Evolutionary conservation across 2,888 invertebrate species (phyloP).

Genomic region (Erebia aethiops): DNA sequence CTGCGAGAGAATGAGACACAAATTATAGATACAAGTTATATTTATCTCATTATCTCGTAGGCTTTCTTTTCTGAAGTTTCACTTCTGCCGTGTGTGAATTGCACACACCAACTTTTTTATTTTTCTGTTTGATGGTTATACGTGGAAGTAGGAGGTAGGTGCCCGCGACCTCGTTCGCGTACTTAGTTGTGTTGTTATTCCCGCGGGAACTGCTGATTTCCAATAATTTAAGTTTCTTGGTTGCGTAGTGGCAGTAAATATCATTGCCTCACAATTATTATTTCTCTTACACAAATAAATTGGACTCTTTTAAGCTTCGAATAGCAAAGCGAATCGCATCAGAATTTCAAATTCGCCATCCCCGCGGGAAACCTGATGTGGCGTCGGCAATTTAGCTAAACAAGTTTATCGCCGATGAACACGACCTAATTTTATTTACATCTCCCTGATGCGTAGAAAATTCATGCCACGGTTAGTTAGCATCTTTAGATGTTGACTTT

Average conservation of each 20-base stretch:
- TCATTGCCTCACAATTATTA: not conserved
- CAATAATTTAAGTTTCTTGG: no score
- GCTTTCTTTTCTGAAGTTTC: no score
- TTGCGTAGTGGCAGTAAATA: not conserved
- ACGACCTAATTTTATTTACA: conserved; percentile 41
- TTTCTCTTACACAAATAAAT: not conserved
- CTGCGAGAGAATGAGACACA: no score
- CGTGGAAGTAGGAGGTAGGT: no score
- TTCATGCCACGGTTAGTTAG: not conserved
- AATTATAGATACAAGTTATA: no score
- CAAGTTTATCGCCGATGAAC: conserved; percentile 43
- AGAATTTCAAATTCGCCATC: conserved; percentile 60
- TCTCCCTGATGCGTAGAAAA: not conserved
- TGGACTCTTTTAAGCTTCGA: conserved; percentile 24
- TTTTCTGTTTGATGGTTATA: no score
- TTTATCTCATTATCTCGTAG: no score
- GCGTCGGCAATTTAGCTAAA: conserved; percentile 49
- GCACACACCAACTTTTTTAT: no score
- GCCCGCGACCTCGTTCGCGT: no score
- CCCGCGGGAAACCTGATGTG: conserved; percentile 38
- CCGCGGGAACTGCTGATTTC: no score
- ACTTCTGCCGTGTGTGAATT: no score
- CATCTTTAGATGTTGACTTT: not conserved
- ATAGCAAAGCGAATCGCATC: conserved; percentile 44
- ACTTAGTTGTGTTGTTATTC: no score